Evolutionary conservation across 1,140 invertebrate genomes (phyloP), one percentile per base, ranked within the genome.

Genomic region (Chionoecetes opilio): DNA sequence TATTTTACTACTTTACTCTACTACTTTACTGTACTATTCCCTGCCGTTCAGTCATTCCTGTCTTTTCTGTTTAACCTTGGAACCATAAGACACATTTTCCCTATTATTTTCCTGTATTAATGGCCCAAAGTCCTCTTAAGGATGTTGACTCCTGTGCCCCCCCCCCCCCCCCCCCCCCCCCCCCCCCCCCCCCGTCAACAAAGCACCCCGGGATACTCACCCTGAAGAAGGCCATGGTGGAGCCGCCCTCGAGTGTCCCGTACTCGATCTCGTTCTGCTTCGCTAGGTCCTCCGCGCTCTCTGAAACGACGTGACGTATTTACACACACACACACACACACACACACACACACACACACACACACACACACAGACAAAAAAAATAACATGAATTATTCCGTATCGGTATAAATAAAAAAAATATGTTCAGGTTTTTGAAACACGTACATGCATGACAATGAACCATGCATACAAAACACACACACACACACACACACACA

Each of bases 141-240:
- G n/a, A n/a, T n/a, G n/a, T n/a, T n/a, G n/a, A n/a, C n/a, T n/a
- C n/a, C n/a, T n/a, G 14, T 46, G 5, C 14, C 41, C 41, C 14
- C 21, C 63, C n/a, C 63, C 26, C n/a, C 26, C 63, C n/a, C 63
- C 26, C 8, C 53, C 53, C 2, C 53, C 53, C 53, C 53, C 32
- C 85, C 9, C 85, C 21, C 32, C 14, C 31, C 29, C 6, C 32
- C 32, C 26, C 3, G 0, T 91, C 17, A 53, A 46, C n/a, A 38
- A 38, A 90, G 2, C 17, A 9, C 53, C n/a, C 31, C 86, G 32
- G 21, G 3, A 31, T 31, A 93, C 96, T 96, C 38, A 99, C 99
- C 97, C 99, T 98, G 97, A 99, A 99, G 97, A 99, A 99, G 0
- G 98, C 99, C 99, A 99, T 99, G 0, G 99, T 99, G n/a, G 99